These are phyloP conservation scores for Tachysurus fulvidraco DNA, from an alignment of 2,113 vertebrate species.

Conservation along the genomic window DNA sequence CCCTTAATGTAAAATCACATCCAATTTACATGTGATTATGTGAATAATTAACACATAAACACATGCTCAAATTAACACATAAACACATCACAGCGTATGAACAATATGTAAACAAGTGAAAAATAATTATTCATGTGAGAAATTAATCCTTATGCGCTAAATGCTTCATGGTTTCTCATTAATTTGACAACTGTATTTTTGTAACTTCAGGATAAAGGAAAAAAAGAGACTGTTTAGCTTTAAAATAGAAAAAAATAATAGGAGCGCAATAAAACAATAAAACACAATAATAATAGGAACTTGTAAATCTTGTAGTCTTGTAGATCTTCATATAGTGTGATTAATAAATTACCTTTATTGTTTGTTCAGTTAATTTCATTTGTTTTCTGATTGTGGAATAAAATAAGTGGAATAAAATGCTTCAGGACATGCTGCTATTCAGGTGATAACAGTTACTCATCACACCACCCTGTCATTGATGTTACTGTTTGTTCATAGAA, in stretches of 20 bases:
- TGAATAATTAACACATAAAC: neutral
- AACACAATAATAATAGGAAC: neutral
- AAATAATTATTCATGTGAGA: neutral
- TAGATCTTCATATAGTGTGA: neutral
- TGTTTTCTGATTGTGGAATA: neutral
- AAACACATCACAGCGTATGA: neutral
- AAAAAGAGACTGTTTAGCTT: neutral
- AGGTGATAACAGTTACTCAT: neutral
- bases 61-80: neutral
- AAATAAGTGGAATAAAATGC: neutral
- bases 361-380: neutral
- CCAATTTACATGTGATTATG: neutral
- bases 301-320: too few relatives aligned
- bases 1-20: neutral
- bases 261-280: too few relatives aligned
- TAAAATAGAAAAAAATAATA: too few relatives aligned
- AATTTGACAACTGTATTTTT: neutral
- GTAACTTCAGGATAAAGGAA: neutral
- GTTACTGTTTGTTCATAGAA: neutral
- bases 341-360: neutral
- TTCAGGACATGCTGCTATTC: neutral
- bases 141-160: neutral
- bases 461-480: neutral
- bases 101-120: neutral
- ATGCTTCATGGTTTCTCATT: neutral